These are phyloP conservation scores for Anadara kagoshimensis DNA, from an alignment of 1,140 invertebrate genomes.

Conservation along the genomic window DNA sequence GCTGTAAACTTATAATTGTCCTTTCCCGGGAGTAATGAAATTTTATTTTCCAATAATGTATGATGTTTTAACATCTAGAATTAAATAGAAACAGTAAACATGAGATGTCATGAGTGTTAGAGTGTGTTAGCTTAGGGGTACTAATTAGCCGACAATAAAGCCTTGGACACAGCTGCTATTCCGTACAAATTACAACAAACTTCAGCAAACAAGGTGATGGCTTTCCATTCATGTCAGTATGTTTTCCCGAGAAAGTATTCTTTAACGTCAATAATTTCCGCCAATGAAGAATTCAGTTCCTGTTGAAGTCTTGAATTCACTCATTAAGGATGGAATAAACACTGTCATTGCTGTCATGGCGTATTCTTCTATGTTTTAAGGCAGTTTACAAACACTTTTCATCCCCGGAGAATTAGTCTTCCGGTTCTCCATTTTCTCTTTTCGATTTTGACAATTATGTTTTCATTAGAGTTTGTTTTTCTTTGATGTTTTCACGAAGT, in stretches of 20 bases:
- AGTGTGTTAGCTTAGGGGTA: conserved; percentile 30
- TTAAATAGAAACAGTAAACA: conserved; percentile 37
- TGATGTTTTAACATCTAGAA: conserved; percentile 25
- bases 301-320: conserved; percentile 31
- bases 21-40: background rate
- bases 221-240: conserved; percentile 20
- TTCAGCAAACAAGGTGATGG: conserved; percentile 22
- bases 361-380: conserved; percentile 10
- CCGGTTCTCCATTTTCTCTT: background rate
- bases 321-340: conserved; percentile 23
- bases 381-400: conserved; percentile 19
- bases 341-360: conserved; percentile 7
- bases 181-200: conserved; percentile 33
- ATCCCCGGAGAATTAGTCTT: conserved; percentile 7
- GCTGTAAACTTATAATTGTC: conserved; percentile 2
- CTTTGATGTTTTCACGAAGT: too few species aligned
- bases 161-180: conserved; percentile 21
- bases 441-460: background rate
- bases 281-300: conserved; percentile 28
- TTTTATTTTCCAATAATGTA: background rate
- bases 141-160: conserved; percentile 31
- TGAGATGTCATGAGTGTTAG: conserved; percentile 27
- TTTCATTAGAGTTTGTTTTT: too few species aligned
- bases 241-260: conserved; percentile 27
- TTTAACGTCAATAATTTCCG: conserved; percentile 34